These are phyloP conservation scores for Caranx melampygus DNA, from an alignment of 2,113 vertebrate genomes.

Conservation along the genomic window DNA sequence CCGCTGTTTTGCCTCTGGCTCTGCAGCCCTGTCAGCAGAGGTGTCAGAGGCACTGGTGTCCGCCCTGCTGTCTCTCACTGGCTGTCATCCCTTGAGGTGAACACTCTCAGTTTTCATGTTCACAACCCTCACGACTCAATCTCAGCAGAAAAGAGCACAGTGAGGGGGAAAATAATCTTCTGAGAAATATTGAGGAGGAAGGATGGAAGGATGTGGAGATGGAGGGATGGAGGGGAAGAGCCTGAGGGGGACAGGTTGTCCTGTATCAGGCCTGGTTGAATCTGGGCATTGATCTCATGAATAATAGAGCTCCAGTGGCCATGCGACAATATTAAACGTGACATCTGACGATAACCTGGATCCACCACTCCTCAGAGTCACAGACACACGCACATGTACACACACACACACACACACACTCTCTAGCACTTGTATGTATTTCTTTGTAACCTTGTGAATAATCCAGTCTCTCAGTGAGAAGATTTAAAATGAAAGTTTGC, in stretches of 20 bases:
- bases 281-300: constrained; percentile 78
- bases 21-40: constrained; percentile 26
- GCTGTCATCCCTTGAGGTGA: constrained; percentile 53
- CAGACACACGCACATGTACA: constrained; percentile 24
- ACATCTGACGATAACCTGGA: constrained; percentile 58
- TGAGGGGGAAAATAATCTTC: constrained; percentile 45
- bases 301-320: constrained; percentile 71
- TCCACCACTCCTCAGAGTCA: constrained; percentile 45
- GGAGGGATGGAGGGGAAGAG: constrained; percentile 9
- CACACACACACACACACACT: constrained; percentile 7
- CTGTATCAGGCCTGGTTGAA: constrained; percentile 63
- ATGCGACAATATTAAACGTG: constrained; percentile 72
- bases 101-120: constrained; percentile 61
- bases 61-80: constrained; percentile 28
- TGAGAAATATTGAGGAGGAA: constrained; percentile 29
- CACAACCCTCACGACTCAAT: constrained; percentile 35
- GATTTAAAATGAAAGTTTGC: constrained; percentile 29
- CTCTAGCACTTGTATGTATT: constrained; percentile 19
- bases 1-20: constrained; percentile 6
- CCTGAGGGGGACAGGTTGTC: constrained; percentile 34
- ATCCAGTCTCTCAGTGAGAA: constrained; percentile 30
- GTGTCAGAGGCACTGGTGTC: constrained; percentile 27
- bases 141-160: constrained; percentile 30
- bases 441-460: constrained; percentile 37
- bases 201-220: constrained; percentile 5